Evolutionary conservation across 1,140 invertebrate genomes (phyloP), one percentile per base, ranked within the genome.

Genomic region (Cotesia chilonis): DNA sequence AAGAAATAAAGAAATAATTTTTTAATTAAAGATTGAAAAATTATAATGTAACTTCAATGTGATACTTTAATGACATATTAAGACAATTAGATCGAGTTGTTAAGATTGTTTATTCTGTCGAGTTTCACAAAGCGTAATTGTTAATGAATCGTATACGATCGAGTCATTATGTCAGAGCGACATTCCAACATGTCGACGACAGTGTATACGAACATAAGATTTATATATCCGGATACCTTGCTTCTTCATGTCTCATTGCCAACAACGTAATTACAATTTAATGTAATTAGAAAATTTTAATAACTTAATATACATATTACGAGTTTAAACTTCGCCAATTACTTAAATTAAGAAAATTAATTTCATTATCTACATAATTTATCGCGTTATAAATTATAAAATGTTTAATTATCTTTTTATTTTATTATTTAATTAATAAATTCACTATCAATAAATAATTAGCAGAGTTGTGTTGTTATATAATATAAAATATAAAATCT

Each of bases 161-260:
- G 55, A 63, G 68, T 70, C 71, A 74, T 76, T 76, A 76, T 74
- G 72, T 76, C 73, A 72, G 71, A 72, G n/a, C 70, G 54, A 73
- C 75, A 74, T 76, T 74, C 73, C 75, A 71, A 54, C 67, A 70
- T 71, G 70, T 67, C 55, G 66, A 66, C 67, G 75, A 60, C 60
- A 28, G 60, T 72, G 54, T n/a, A 67, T 60, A 64, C 69, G 17
- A 41, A 47, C 41, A 10, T 47, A 54, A 65, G 63, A 68, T 74
- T 51, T 71, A 70, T 67, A 61, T 66, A 63, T 65, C 61, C 54
- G 61, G 61, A 52, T 66, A 66, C 38, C 64, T 66, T 66, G 14
- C 28, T 28, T 66, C 64, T 52, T 14, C 41, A 14, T 51, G 14
- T 52, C 17, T 17, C 17, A 14, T 37, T 47, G 12, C 36, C 28